Evolutionary conservation across 1,140 invertebrate species (phyloP).

Genomic region (Dendroctonus ponderosae): DNA sequence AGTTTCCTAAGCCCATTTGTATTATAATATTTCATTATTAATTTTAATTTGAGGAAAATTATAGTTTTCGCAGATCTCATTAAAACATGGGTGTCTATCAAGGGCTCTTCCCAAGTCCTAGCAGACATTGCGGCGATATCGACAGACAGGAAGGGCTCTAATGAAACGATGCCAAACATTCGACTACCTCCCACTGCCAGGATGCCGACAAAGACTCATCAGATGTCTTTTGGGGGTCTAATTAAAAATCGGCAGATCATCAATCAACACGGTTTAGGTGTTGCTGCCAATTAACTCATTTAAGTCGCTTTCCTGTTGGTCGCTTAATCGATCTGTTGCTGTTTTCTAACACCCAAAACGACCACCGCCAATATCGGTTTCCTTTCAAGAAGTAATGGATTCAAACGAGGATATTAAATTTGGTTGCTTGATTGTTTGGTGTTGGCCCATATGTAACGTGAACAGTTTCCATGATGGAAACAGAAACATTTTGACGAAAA

Average conservation of each 20-base stretch:
- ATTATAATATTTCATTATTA: too few species aligned
- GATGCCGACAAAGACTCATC: constrained; percentile 14
- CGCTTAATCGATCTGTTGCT: background rate
- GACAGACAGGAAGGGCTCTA: constrained; percentile 7
- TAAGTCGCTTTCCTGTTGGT: constrained; percentile 1
- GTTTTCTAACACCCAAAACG: background rate
- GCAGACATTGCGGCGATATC: background rate
- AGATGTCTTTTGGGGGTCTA: constrained; percentile 11
- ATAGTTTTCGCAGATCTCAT: too few species aligned
- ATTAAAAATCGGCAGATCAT: constrained; percentile 29
- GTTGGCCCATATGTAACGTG: too few species aligned
- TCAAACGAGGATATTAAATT: too few species aligned
- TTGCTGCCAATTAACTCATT: constrained; percentile 20
- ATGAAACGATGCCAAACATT: constrained; percentile 21
- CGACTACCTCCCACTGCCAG: constrained; percentile 4
- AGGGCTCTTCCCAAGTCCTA: too few species aligned
- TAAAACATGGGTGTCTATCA: too few species aligned
- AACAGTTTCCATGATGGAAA: too few species aligned
- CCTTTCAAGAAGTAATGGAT: too few species aligned
- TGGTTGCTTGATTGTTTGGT: too few species aligned
- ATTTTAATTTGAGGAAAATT: too few species aligned
- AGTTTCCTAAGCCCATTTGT: too few species aligned
- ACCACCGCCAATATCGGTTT: background rate
- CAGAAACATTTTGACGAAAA: too few species aligned
- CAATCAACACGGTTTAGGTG: constrained; percentile 14